Conservation (phyloP, 1,140 invertebrate species). For the Trachymyrmex cornetzi region DNA sequence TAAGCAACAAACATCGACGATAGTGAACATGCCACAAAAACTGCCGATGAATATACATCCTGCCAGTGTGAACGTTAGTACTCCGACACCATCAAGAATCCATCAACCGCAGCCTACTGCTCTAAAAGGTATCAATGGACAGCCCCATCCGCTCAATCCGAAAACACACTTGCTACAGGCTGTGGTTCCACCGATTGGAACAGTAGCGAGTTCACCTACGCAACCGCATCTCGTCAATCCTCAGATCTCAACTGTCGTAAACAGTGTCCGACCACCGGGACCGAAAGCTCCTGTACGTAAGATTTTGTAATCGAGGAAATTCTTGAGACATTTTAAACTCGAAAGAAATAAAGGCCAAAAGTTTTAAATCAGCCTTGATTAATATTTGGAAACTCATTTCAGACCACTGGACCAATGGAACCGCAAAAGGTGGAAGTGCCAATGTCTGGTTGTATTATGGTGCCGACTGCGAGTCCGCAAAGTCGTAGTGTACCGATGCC, state of each 20-base stretch:
- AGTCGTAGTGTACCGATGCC: slow-evolving; percentile 87
- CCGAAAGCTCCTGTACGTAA: slow-evolving; percentile 81
- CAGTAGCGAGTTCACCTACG: slow-evolving; percentile 88
- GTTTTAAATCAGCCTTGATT: not conserved
- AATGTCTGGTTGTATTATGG: slow-evolving; percentile 87
- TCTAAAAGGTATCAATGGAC: slow-evolving; percentile 82
- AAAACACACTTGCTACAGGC: slow-evolving; percentile 86
- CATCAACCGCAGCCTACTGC: slow-evolving; percentile 81
- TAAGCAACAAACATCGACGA: slow-evolving; percentile 78
- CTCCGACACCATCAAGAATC: slow-evolving; percentile 78
- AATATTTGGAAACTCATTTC: slow-evolving; percentile 48
- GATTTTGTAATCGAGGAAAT: not conserved
- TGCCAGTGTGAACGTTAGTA: slow-evolving; percentile 69
- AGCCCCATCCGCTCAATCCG: slow-evolving; percentile 84
- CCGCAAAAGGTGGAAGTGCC: slow-evolving; percentile 88
- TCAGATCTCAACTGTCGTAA: slow-evolving; percentile 80
- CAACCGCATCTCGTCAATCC: slow-evolving; percentile 85
- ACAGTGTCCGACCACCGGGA: slow-evolving; percentile 80
- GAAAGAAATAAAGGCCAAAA: not conserved
- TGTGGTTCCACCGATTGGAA: slow-evolving; percentile 85
- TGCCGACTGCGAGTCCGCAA: slow-evolving; percentile 88
- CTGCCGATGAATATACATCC: slow-evolving; percentile 80
- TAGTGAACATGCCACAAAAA: slow-evolving; percentile 82
- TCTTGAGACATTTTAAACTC: not conserved
- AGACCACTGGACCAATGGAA: slow-evolving; percentile 85